A percentile compares a stretch with the other conserved stretches of the same genome.
Conservation (phyloP, 1,140 invertebrate genomes). For the Pantala flavescens region DNA sequence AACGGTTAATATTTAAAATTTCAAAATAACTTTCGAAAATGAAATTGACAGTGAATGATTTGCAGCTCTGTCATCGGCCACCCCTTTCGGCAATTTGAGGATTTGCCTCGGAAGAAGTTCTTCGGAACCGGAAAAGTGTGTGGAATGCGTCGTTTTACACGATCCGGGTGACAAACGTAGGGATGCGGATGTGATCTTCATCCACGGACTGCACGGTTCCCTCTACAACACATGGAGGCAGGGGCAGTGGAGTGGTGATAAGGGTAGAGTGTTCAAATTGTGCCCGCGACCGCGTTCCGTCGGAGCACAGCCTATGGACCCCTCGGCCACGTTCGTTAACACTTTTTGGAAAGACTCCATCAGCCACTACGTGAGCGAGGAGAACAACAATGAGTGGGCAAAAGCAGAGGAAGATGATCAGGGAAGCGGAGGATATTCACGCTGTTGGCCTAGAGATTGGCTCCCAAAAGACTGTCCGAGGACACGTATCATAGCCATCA, state of each 20-base stretch:
- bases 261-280: neutral
- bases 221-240: constrained; percentile 46
- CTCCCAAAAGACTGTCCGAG: constrained; percentile 52
- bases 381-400: neutral
- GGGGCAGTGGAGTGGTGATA: constrained; percentile 35
- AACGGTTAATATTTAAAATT: too few relatives aligned
- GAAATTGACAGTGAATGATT: too few relatives aligned
- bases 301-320: neutral
- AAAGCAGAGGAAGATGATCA: constrained; percentile 25
- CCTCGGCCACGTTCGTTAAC: neutral
- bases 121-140: constrained; percentile 27
- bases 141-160: constrained; percentile 34
- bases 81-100: too few relatives aligned
- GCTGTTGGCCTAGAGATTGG: constrained; percentile 60
- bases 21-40: too few relatives aligned
- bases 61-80: too few relatives aligned
- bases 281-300: neutral
- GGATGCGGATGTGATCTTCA: constrained; percentile 43
- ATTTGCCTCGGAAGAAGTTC: neutral
- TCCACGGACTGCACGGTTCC: constrained; percentile 47
- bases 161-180: constrained; percentile 29
- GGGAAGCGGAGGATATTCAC: constrained; percentile 33
- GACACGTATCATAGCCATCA: constrained; percentile 53
- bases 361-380: neutral
- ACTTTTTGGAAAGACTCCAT: neutral